Evolutionary conservation across 2,797 vertebrate species (phyloP).

Genomic region (Aythya fuligula): DNA sequence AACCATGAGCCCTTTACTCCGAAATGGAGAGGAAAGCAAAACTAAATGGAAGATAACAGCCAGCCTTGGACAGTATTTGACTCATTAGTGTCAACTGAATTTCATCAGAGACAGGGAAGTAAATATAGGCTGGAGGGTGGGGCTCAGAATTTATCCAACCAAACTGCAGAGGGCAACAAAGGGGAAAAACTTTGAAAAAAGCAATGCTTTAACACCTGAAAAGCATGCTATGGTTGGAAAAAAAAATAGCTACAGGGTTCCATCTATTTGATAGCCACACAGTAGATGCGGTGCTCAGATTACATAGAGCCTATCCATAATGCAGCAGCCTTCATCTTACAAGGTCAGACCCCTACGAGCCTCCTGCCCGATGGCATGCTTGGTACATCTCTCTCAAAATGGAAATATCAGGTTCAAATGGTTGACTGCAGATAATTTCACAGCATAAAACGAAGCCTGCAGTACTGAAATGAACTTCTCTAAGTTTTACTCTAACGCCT

Average conservation of each 20-base stretch:
- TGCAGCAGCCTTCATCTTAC: not conserved
- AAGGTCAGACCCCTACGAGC: not conserved
- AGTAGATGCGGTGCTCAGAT: not conserved
- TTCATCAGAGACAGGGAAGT: not conserved
- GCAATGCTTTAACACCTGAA: not conserved
- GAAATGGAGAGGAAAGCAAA: not conserved
- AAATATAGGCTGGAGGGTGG: not conserved
- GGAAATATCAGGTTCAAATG: not conserved
- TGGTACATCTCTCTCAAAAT: not conserved
- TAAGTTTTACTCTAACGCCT: not conserved
- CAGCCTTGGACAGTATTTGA: not conserved
- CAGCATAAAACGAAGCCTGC: not conserved
- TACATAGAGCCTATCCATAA: not conserved
- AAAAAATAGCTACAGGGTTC: not conserved
- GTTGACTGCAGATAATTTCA: not conserved
- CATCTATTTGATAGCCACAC: not conserved
- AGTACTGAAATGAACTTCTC: not conserved
- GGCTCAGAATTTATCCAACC: not conserved
- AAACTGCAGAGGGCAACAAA: not conserved
- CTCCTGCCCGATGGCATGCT: rapidly evolving
- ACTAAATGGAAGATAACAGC: rapidly evolving
- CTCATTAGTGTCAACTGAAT: not conserved
- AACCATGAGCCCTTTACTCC: not conserved
- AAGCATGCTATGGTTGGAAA: not conserved
- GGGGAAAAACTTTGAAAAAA: not conserved